Evolutionary conservation across 2,888 invertebrate species (phyloP), one percentile per base, ranked within the genome.

Genomic region (Rhabditoides inermis): DNA sequence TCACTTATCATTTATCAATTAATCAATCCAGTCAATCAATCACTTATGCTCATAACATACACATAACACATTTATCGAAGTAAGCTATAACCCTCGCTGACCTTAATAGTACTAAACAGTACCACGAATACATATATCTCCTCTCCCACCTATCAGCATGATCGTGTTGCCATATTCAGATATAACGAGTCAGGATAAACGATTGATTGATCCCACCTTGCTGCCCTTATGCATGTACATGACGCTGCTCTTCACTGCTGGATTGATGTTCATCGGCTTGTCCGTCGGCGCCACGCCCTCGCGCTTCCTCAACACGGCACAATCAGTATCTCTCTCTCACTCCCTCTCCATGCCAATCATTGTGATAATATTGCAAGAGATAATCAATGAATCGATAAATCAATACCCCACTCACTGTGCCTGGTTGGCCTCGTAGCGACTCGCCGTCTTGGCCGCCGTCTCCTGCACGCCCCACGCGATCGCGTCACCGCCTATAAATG

Each of bases 171-270:
- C n/a, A n/a, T n/a, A n/a, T n/a, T n/a, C n/a, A n/a, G n/a, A n/a
- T n/a, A n/a, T n/a, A n/a, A n/a, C n/a, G n/a, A n/a, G n/a, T n/a
- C n/a, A n/a, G n/a, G n/a, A n/a, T n/a, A n/a, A n/a, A n/a, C n/a
- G n/a, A n/a, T n/a, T n/a, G n/a, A n/a, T n/a, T n/a, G n/a, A n/a
- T n/a, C n/a, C n/a, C n/a, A 81, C 83, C 54, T 83, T 82, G 1
- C 85, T 84, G 10, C 85, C 85, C 61, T 80, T 81, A 72, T 85
- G 83, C 0, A 85, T 85, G 56, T 85, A 82, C 66, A 83, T 81
- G 30, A 84, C 78, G 3, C 83, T 81, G 64, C 80, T 82, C 57
- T 79, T 79, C 3, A 86, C 80, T n/a, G 81, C 79, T 0, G 82
- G 82, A 49, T 82, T 81, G 18, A 82, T 76, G 0, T 80, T 77